phyloP scores from a whole-genome alignment of 1,140 invertebrate genomes.

The Zaprionus lachaisei region DNA sequence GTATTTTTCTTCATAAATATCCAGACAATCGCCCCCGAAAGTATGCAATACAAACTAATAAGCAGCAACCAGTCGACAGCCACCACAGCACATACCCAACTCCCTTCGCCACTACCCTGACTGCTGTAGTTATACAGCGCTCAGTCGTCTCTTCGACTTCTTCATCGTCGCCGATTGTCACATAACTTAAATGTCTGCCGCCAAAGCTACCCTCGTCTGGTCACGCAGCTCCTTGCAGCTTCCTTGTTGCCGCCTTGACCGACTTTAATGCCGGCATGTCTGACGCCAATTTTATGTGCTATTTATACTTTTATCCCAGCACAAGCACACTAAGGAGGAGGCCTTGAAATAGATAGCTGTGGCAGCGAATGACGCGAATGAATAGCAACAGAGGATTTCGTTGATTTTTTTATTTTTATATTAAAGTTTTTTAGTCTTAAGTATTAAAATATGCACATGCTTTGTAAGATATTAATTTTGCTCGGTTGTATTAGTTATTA shows the following conservation, averaged over 20 bases:
- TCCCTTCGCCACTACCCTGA: slow-evolving; percentile 14
- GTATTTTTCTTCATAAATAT: slow-evolving; percentile 76
- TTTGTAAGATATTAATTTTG: too few relatives aligned
- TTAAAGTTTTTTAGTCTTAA: too few relatives aligned
- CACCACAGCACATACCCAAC: slow-evolving; percentile 52
- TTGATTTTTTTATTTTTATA: background rate
- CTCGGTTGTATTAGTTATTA: too few relatives aligned
- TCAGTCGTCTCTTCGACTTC: slow-evolving; percentile 6
- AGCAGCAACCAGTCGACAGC: slow-evolving; percentile 64
- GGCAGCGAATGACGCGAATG: background rate
- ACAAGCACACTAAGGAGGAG: background rate
- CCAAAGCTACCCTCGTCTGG: slow-evolving; percentile 79
- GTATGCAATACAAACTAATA: slow-evolving; percentile 75
- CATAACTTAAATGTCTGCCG: slow-evolving; percentile 79
- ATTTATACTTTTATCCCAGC: slow-evolving; percentile 40
- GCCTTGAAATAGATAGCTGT: slow-evolving; percentile 4
- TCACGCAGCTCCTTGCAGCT: slow-evolving; percentile 64
- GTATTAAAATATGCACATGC: too few relatives aligned
- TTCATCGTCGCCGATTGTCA: slow-evolving; percentile 61
- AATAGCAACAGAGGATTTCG: background rate
- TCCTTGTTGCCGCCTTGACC: slow-evolving; percentile 64
- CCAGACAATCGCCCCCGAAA: slow-evolving; percentile 61
- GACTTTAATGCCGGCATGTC: slow-evolving; percentile 75
- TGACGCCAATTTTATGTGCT: slow-evolving; percentile 80
- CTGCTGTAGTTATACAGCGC: slow-evolving; percentile 14